These are phyloP conservation scores for Coregonus ussuriensis DNA, from an alignment of 2,797 vertebrate genomes.

Conservation along the genomic window DNA sequence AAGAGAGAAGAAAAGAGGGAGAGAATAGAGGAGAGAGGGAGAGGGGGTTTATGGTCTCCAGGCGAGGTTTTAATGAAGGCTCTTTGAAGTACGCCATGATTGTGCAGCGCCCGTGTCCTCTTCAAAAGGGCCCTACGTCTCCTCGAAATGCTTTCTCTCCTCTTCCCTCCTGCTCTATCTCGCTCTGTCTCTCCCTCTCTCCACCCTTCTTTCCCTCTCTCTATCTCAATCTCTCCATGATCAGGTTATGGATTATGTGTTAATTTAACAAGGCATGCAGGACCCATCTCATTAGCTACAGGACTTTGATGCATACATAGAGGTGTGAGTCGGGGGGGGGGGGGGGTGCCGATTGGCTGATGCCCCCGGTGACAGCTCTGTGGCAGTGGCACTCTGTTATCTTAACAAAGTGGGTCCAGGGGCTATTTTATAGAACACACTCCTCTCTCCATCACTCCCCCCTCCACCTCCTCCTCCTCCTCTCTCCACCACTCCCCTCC, in stretches of 20 bases:
- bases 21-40: background rate
- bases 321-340: background rate
- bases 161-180: background rate
- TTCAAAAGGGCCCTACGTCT: slow-evolving; percentile 52
- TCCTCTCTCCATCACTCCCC: background rate
- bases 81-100: slow-evolving; percentile 69
- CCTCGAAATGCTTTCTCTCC: slow-evolving; percentile 30
- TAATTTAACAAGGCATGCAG: slow-evolving; percentile 63
- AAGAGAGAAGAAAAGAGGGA: slow-evolving; percentile 45
- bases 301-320: background rate
- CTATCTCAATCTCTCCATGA: slow-evolving; percentile 49
- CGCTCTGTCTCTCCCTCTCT: slow-evolving; percentile 5
- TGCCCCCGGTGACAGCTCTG: slow-evolving; percentile 22
- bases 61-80: slow-evolving; percentile 68
- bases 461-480: too few relatives aligned
- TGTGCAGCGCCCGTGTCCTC: slow-evolving; percentile 59
- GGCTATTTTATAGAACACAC: slow-evolving; percentile 41
- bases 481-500: too few relatives aligned
- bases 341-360: slow-evolving; percentile 30
- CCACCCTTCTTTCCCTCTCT: too few relatives aligned
- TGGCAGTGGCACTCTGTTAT: slow-evolving; percentile 53
- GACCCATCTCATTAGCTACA: slow-evolving; percentile 48
- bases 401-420: slow-evolving; percentile 59
- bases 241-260: slow-evolving; percentile 62
- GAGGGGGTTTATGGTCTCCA: slow-evolving; percentile 46